Evolutionary conservation across 2,113 vertebrate species (phyloP).

Genomic region (Balaeniceps rex): DNA sequence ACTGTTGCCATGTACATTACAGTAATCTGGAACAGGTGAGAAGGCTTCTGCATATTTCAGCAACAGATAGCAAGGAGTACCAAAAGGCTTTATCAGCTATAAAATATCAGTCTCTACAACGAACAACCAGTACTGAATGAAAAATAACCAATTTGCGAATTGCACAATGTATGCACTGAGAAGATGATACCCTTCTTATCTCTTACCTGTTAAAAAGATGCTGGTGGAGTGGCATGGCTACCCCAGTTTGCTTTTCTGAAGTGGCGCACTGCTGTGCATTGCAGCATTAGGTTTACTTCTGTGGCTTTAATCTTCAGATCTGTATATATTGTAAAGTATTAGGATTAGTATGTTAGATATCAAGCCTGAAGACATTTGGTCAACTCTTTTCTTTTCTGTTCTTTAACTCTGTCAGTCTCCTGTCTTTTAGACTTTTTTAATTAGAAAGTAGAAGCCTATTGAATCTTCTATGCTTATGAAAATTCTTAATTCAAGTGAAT

Average conservation of each 20-base stretch:
- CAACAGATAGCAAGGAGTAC: not conserved
- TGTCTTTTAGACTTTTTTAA: not conserved
- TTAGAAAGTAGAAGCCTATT: not conserved
- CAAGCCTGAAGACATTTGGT: not conserved
- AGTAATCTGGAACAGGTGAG: constrained; percentile 87
- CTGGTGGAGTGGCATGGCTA: not conserved
- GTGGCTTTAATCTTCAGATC: not conserved
- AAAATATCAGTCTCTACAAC: not conserved
- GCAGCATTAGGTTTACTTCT: not conserved
- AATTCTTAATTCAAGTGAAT: not conserved
- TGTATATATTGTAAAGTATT: not conserved
- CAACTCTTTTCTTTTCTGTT: not conserved
- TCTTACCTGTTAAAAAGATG: not conserved
- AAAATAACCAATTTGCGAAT: not conserved
- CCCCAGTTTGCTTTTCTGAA: not conserved
- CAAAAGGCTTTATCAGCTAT: not conserved
- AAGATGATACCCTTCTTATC: not conserved
- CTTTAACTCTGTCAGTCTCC: not conserved
- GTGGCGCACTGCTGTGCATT: not conserved
- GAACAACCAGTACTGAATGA: not conserved
- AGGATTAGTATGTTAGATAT: not conserved
- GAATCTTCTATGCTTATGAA: not conserved
- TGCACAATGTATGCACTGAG: not conserved
- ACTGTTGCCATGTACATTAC: constrained; percentile 86
- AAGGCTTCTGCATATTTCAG: not conserved